Evolutionary conservation across 2,113 vertebrate species (phyloP).

Genomic region (Clarias batrachus): DNA sequence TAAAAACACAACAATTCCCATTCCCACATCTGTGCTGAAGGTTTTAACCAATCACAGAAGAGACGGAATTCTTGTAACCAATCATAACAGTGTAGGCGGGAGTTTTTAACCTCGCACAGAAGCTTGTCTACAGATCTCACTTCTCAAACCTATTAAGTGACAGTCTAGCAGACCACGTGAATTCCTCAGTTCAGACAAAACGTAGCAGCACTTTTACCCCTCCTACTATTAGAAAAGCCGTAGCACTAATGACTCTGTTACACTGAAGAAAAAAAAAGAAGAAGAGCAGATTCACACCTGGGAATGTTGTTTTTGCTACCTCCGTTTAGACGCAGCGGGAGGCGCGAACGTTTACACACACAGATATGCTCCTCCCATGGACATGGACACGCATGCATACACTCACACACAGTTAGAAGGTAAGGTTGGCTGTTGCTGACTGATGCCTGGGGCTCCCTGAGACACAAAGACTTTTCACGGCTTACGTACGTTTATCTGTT

Average conservation of each 20-base stretch:
- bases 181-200: neutral
- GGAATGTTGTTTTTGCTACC: neutral
- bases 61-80: too few relatives aligned
- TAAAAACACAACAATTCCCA: too few relatives aligned
- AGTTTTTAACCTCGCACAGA: too few relatives aligned
- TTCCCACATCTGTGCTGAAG: too few relatives aligned
- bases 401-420: constrained; percentile 7
- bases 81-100: too few relatives aligned
- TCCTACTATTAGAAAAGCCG: neutral
- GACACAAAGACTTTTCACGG: constrained; percentile 23
- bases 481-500: constrained; percentile 38
- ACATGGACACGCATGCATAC: neutral
- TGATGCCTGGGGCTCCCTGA: constrained; percentile 33
- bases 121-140: neutral
- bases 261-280: too few relatives aligned
- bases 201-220: neutral
- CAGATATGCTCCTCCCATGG: neutral
- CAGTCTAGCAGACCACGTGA: neutral
- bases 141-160: neutral
- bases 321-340: constrained; percentile 3
- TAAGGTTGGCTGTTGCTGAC: constrained; percentile 14
- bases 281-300: too few relatives aligned
- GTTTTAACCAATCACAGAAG: too few relatives aligned
- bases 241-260: neutral
- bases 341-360: constrained; percentile 23